phyloP scores from a whole-genome alignment of 2,888 invertebrate species.

The Dione juno region DNA sequence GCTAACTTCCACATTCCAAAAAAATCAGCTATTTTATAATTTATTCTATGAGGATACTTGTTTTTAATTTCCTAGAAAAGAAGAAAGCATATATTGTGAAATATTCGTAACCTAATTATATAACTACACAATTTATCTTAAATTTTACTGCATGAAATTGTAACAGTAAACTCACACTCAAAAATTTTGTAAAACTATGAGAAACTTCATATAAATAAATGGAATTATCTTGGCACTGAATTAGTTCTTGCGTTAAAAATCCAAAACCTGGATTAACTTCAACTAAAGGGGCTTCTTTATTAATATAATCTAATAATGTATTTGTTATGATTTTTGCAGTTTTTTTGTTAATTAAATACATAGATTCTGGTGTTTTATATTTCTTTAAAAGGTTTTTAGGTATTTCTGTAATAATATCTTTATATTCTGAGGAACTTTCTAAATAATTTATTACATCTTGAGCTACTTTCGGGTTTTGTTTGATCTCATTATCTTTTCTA shows the following conservation, averaged over 20 bases:
- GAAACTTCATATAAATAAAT: conserved; percentile 85
- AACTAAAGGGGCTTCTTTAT: conserved; percentile 70
- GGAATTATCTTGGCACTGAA: conserved; percentile 75
- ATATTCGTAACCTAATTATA: no score
- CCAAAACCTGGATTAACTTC: conserved; percentile 89
- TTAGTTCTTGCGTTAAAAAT: conserved; percentile 83
- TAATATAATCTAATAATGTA: conserved; percentile 63
- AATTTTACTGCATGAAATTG: background rate
- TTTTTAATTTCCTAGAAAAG: conserved; percentile 60
- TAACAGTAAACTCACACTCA: conserved; percentile 66
- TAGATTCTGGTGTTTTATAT: conserved; percentile 66
- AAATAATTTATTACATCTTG: conserved; percentile 68
- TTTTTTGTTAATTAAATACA: conserved; percentile 73
- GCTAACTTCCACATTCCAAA: conserved; percentile 82
- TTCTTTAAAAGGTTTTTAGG: conserved; percentile 68
- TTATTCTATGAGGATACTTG: conserved; percentile 67
- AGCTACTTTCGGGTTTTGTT: conserved; percentile 57
- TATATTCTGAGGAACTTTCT: conserved; percentile 61
- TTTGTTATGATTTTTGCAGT: conserved; percentile 68
- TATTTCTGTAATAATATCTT: conserved; percentile 59
- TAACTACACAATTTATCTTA: conserved; percentile 47
- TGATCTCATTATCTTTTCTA: conserved; percentile 54
- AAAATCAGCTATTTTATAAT: conserved; percentile 82
- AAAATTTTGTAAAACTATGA: conserved; percentile 71
- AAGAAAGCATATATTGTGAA: background rate